Evolutionary conservation across 2,888 invertebrate genomes (phyloP), one percentile per base, ranked within the genome.

Genomic region (Cremastinae sp.): DNA sequence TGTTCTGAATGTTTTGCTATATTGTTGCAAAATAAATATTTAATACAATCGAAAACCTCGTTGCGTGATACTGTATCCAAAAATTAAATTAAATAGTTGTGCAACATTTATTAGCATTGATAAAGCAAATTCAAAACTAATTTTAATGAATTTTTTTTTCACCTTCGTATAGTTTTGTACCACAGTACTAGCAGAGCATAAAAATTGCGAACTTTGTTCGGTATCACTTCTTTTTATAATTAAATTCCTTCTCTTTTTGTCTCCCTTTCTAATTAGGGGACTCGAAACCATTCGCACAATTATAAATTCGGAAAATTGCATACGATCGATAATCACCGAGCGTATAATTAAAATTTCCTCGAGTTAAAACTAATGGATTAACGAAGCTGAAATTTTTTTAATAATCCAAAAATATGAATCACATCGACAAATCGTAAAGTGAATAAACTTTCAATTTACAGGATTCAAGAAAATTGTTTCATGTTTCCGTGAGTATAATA

Each of bases 1-100:
- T 56, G 43, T 49, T 55, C 55, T 62, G 43, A 69, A 75, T 69
- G 53, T 75, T 47, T 58, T 47, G 47, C 12, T 43, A 56, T 20
- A 43, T 43, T 56, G 20, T 10, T 7, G 14, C 8, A 39, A 9
- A 51, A 14, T 20, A 22, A 53, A 41, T 18, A n/a, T 8, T n/a
- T 5, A 9, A 49, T 10, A 20, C 37, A 7, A n/a, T 16, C 37
- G 49, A 37, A 37, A 37, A 62, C 14, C 18, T 9, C 1, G 3
- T 39, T 37, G 8, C 12, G 35, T n/a, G 5, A 28, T 28, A 49
- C 9, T 16, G 45, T 56, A 43, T 56, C 45, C 37, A 16, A 43
- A 12, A 20, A 2, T 3, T 28, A 66, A 65, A 43, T 55, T 65
- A 14, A 55, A 20, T 20, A 0, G 2, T 22, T 45, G 18, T 5